Evolutionary conservation across 2,888 invertebrate genomes (phyloP), one percentile per base, ranked within the genome.

Genomic region (Panzeria rudis): DNA sequence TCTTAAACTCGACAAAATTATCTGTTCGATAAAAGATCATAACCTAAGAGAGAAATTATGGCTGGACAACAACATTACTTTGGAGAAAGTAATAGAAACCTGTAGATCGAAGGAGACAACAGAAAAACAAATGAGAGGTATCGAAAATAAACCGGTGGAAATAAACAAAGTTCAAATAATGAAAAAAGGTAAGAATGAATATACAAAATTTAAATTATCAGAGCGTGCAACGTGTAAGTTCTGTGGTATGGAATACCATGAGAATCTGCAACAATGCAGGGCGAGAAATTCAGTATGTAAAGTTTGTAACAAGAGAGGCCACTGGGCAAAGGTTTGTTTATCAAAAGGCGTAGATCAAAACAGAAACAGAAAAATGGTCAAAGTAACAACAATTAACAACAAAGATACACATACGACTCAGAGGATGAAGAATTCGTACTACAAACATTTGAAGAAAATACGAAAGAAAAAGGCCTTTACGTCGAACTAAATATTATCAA

Each of bases 181-280:
- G 29, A 29, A 5, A 5, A 29, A 29, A 29, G 29, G 29, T 29
- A 29, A 29, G 29, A 29, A 29, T 29, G 29, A 29, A 29, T 5
- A 29, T 5, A 4, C 29, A 29, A 29, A 29, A 29, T 29, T 29
- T 29, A 29, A 29, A 29, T 29, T 29, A 29, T 4, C 29, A 29
- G 29, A 29, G 2, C 44, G 47, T n/a, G 25, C 73, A 13, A 17
- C 9, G 20, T 77, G 68, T 25, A 77, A 50, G 15, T 77, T 77
- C 68, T 77, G 68, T 50, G 59, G 77, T 11, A 56, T 47, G 1
- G 77, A 68, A 13, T 77, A 66, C 32, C 66, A 76, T 25, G 44
- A 76, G 15, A 56, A 61, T 20, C 44, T 73, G 7, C 32, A 73
- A 73, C 11, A 73, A 2, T 59, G 71, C 41, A 23, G 41, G 2